These are phyloP conservation scores for Rana temporaria DNA, from an alignment of 2,113 vertebrate genomes.

Conservation along the genomic window DNA sequence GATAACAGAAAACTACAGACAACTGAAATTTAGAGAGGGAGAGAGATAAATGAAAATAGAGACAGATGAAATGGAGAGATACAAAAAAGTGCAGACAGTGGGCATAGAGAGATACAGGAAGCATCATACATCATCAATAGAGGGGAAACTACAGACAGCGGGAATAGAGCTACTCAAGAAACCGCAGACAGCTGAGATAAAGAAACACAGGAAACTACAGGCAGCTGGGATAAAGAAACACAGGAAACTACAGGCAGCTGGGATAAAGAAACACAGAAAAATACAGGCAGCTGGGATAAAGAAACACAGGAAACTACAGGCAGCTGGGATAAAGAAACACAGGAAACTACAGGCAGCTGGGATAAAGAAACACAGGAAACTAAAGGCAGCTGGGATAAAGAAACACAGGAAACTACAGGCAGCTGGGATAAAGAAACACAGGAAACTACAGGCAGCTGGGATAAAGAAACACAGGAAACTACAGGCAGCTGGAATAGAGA, in stretches of 20 bases:
- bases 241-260: neutral
- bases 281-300: neutral
- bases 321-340: neutral
- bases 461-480: neutral
- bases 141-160: neutral
- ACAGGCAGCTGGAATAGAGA: neutral
- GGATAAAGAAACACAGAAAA: neutral
- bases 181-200: neutral
- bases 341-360: neutral
- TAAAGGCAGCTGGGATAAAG: neutral
- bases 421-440: neutral
- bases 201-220: neutral
- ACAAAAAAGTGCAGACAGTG: no score
- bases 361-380: neutral
- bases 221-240: neutral
- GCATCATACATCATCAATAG: neutral
- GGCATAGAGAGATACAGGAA: neutral
- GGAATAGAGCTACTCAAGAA: neutral
- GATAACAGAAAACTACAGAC: no score
- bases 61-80: no score
- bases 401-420: neutral
- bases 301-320: neutral
- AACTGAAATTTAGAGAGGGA: neutral
- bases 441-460: neutral
- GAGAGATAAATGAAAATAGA: neutral